Base-by-base conservation (phyloP, 2,888 invertebrate genomes). In the Drosophila flavopinicola region DNA sequence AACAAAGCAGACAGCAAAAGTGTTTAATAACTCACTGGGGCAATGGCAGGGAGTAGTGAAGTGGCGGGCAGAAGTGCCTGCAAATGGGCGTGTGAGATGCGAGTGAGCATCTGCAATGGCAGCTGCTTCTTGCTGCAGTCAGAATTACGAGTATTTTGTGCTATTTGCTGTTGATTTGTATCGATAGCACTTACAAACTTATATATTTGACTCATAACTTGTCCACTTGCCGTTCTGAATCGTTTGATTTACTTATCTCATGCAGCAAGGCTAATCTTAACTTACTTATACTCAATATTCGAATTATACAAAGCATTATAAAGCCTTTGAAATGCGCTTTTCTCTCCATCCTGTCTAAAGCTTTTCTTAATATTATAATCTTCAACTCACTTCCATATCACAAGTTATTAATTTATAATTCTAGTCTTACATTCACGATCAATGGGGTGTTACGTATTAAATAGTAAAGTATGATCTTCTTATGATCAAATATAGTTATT, bases 1-100 rank as follows among this genome's bases (percentile, higher is more conserved):
- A 77, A 64, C 75, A 74, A 54, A 45, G 54, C 78, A 74, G 83
- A 70, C 83, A 78, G 83, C 78, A 69, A 80, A 75, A 76, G 74
- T 77, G 76, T 82, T 77, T 82, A 77, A 77, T 77, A 77, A 82
- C 83, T 77, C 83, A 74, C 63, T 27, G 48, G 27, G 47, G 47
- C 51, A 42, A 44, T 13, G 17, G 13, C 20, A 20, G 20, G 20
- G 2, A 20, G 20, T 20, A 2, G 4, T 9, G 1, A 6, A 13
- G 10, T 30, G n/a, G 29, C 4, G 6, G 2, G 5, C n/a, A 11
- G 3, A 20, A 9, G n/a, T 20, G 29, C 29, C 33, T 64, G 27
- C 24, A 47, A 60, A 38, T 48, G 52, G 25, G 30, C 37, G 25
- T 64, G 35, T 29, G 37, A 49, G 30, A 44, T 44, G 32, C 32